phyloP scores from a whole-genome alignment of 2,888 invertebrate genomes.

The Leptura quadrifasciata region DNA sequence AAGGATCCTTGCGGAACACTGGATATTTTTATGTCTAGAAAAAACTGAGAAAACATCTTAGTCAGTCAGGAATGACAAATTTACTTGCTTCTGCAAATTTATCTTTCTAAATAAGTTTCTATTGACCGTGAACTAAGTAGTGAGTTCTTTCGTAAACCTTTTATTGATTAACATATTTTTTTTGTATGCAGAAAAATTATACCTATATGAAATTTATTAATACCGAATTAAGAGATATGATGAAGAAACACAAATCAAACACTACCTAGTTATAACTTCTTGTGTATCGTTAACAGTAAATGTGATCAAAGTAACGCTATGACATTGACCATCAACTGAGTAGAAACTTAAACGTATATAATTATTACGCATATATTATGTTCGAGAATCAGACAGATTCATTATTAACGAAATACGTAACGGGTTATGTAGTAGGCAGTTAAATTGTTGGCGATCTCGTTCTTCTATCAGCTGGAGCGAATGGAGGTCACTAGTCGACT shows the following conservation, averaged over 20 bases:
- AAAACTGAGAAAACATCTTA: too few relatives aligned
- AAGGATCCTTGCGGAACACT: too few relatives aligned
- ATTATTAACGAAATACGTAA: slow-evolving; percentile 48
- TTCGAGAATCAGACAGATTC: slow-evolving; percentile 17
- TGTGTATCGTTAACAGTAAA: neutral
- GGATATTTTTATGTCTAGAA: too few relatives aligned
- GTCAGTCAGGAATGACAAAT: too few relatives aligned
- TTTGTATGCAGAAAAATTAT: neutral
- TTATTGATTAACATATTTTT: neutral
- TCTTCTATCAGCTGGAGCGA: slow-evolving; percentile 51
- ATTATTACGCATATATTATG: slow-evolving; percentile 26
- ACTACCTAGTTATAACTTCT: neutral
- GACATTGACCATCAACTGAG: slow-evolving; percentile 20
- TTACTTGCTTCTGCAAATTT: too few relatives aligned
- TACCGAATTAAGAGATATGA: neutral
- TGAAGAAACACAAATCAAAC: neutral
- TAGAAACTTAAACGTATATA: neutral
- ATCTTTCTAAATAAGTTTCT: too few relatives aligned
- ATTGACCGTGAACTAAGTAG: too few relatives aligned
- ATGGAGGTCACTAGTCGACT: slow-evolving; percentile 52
- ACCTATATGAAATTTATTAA: too few relatives aligned
- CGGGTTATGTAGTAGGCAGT: slow-evolving; percentile 54
- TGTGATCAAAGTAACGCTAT: neutral
- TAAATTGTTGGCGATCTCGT: slow-evolving; percentile 45
- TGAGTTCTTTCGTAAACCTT: neutral